Evolutionary conservation across 2,888 invertebrate genomes (phyloP).

Genomic region (Drosophila paramelanica): DNA sequence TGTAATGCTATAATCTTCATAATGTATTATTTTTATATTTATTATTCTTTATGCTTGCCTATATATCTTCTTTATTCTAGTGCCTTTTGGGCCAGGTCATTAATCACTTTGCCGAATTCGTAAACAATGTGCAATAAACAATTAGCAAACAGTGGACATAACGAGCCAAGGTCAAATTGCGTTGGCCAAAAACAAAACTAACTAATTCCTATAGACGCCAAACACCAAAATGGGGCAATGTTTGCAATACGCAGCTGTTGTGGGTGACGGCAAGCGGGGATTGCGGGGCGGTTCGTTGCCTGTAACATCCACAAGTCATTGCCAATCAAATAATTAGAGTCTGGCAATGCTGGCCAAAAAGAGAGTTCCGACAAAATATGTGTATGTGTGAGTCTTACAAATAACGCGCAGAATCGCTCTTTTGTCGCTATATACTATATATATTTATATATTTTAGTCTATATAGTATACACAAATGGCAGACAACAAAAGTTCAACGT

Average conservation of each 20-base stretch:
- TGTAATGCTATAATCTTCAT: no score
- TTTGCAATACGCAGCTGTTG: constrained; percentile 2
- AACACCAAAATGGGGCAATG: constrained; percentile 33
- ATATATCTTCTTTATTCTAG: background rate
- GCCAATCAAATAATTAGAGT: constrained; percentile 73
- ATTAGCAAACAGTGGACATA: constrained; percentile 47
- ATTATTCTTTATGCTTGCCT: background rate
- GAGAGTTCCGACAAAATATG: constrained; percentile 35
- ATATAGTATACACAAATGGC: constrained; percentile 55
- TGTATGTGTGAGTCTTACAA: constrained; percentile 38
- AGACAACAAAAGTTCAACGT: constrained; percentile 65
- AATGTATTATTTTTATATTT: background rate
- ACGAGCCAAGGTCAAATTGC: constrained; percentile 49
- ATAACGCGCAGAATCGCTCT: constrained; percentile 71
- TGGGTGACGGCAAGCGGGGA: background rate
- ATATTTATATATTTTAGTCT: constrained; percentile 31
- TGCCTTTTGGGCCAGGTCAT: constrained; percentile 1
- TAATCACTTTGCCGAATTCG: constrained; percentile 18
- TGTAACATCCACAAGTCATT: constrained; percentile 60
- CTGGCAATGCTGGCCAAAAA: constrained; percentile 62
- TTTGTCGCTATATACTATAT: constrained; percentile 46
- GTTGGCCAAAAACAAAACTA: constrained; percentile 40
- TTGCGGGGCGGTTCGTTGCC: constrained; percentile 9
- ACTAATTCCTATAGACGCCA: constrained; percentile 43
- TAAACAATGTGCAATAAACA: constrained; percentile 41